Evolutionary conservation across 2,888 invertebrate genomes (phyloP).

Genomic region (Spatulosminthurus flaviceps): DNA sequence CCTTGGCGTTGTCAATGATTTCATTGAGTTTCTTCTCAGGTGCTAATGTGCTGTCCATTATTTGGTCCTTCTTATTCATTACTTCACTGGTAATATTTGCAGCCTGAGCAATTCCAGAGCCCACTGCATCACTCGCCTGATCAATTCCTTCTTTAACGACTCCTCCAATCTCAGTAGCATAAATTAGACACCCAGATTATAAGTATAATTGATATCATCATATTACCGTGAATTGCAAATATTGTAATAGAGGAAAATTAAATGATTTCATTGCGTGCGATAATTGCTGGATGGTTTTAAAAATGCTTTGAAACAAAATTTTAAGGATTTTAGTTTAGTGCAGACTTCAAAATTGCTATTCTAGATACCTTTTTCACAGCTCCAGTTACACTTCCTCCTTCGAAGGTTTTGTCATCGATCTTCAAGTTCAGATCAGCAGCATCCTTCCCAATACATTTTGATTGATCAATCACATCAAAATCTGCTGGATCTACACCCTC

Average conservation of each 20-base stretch:
- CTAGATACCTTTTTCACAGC: conserved; percentile 71
- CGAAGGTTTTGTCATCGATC: conserved; percentile 80
- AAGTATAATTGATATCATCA: conserved; percentile 32
- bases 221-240: too few relatives aligned
- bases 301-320: too few relatives aligned
- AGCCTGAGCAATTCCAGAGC: conserved; percentile 61
- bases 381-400: conserved; percentile 76
- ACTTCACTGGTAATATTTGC: conserved; percentile 60
- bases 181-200: conserved; percentile 45
- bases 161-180: conserved; percentile 59
- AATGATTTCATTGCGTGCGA: too few relatives aligned
- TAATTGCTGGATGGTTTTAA: too few relatives aligned
- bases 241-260: too few relatives aligned
- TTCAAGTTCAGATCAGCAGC: conserved; percentile 74
- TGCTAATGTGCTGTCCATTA: conserved; percentile 50
- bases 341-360: conserved; percentile 18
- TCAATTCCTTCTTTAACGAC: conserved; percentile 61
- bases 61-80: conserved; percentile 58
- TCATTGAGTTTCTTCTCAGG: conserved; percentile 56
- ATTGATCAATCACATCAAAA: conserved; percentile 78
- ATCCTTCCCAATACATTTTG: conserved; percentile 71
- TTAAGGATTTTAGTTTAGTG: conserved; percentile 16
- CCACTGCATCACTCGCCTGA: conserved; percentile 61
- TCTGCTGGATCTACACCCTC: conserved; percentile 81
- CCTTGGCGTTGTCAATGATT: conserved; percentile 60